Base-by-base conservation (phyloP, 2,113 vertebrate species). In the Odocoileus hemionus region DNA sequence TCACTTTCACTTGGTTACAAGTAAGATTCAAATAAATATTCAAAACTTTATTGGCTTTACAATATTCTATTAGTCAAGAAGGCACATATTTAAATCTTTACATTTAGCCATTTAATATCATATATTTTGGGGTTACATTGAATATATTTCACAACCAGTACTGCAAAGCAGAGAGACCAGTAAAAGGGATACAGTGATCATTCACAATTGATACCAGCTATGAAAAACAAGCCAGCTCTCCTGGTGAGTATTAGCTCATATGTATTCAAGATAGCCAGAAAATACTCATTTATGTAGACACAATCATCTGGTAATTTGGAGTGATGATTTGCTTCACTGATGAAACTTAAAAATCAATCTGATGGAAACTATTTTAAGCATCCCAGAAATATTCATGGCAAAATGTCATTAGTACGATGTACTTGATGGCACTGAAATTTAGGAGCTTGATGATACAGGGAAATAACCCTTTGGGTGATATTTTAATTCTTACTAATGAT, bases 301-400 rank as follows among this genome's bases (percentile, higher is more conserved):
- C 28, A 67, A n/a, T 82, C 61, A 83, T 82, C 11, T 89, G 74
- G 88, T 52, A 97, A 96, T 94, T 84, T 93, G 26, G 30, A 93
- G 6, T 60, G 30, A 92, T 97, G 78, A 95, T 96, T 93, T 92
- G 70, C 52, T 95, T 97, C 92, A 70, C 64, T 96, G 88, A 93
- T 96, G 64, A 96, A 97, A 93, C 92, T 95, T 92, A 88, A 97
- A 95, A 96, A 58, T 95, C 89, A 95, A 91, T 98, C 86, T 94
- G 78, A 36, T 80, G 19, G 28, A 90, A 97, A 74, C 64, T 98
- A 93, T 96, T 97, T 96, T 94, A 96, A 98, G 47, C 83, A 55
- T 47, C 5, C 33, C 16, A 94, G n/a, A 91, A 89, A 76, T 94
- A 80, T 80, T 96, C 90, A 86, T 86, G 50, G 39, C 39, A 97